These are phyloP conservation scores for Euplagia quadripunctaria DNA, from an alignment of 2,888 invertebrate species.

Conservation along the genomic window DNA sequence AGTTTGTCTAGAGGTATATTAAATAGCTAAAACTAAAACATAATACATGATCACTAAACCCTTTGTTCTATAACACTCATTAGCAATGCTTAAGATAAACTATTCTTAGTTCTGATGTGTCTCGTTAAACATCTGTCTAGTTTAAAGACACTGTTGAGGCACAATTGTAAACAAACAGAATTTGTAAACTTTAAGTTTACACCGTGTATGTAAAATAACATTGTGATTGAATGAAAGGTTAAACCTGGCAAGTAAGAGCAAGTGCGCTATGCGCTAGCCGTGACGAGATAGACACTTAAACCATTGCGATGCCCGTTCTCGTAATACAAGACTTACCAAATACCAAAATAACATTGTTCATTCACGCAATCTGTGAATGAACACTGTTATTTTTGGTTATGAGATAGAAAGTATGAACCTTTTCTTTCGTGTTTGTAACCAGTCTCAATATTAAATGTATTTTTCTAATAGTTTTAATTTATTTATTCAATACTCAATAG, in stretches of 20 bases:
- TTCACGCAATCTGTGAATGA: neutral
- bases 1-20: neutral
- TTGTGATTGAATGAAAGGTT: neutral
- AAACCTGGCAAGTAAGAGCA: neutral
- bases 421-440: neutral
- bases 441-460: neutral
- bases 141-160: neutral
- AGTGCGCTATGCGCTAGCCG: slow-evolving; percentile 4
- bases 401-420: neutral
- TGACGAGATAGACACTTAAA: slow-evolving; percentile 10
- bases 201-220: neutral
- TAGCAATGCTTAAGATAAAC: neutral
- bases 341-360: neutral
- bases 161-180: neutral
- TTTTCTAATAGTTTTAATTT: no score
- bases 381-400: neutral
- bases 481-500: no score
- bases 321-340: slow-evolving; percentile 8
- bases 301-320: neutral
- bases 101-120: neutral
- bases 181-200: neutral
- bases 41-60: no score
- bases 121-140: neutral
- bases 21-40: neutral
- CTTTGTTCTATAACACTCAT: neutral